Percentiles rank a stretch among this genome's conserved stretches.
Evolutionary conservation across 1,140 invertebrate genomes (phyloP).

Genomic region (Brachionus manjavacas): DNA sequence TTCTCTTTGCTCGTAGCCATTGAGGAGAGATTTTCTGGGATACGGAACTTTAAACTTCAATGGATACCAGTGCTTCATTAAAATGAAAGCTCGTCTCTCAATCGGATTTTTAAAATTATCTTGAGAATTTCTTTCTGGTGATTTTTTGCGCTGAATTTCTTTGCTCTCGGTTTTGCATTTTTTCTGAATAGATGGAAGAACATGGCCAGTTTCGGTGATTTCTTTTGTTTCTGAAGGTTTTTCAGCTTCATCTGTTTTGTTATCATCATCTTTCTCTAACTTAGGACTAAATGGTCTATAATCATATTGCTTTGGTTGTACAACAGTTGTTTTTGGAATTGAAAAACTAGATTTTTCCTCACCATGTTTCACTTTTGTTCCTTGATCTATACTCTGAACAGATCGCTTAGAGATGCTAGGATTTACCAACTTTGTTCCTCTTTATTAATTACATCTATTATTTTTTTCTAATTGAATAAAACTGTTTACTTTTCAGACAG

Average conservation of each 20-base stretch:
- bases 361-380: background rate
- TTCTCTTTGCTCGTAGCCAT: slow-evolving; percentile 24
- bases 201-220: background rate
- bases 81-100: background rate
- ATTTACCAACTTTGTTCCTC: background rate
- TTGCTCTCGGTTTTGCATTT: background rate
- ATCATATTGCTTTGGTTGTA: background rate
- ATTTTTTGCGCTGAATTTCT: background rate
- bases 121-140: background rate
- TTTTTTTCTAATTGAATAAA: too few relatives aligned
- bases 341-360: background rate
- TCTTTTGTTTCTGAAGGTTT: background rate
- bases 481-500: background rate
- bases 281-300: background rate
- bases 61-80: slow-evolving; percentile 34
- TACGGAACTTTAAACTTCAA: slow-evolving; percentile 30
- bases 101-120: background rate
- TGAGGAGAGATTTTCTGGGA: slow-evolving; percentile 7
- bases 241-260: background rate
- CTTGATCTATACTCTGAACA: background rate
- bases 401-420: background rate
- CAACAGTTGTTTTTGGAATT: background rate
- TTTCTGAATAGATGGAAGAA: background rate
- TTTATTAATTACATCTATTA: background rate
- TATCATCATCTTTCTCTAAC: too few relatives aligned